These are phyloP conservation scores for Melinopterus prodromus DNA, from an alignment of 2,888 invertebrate genomes.

Conservation along the genomic window DNA sequence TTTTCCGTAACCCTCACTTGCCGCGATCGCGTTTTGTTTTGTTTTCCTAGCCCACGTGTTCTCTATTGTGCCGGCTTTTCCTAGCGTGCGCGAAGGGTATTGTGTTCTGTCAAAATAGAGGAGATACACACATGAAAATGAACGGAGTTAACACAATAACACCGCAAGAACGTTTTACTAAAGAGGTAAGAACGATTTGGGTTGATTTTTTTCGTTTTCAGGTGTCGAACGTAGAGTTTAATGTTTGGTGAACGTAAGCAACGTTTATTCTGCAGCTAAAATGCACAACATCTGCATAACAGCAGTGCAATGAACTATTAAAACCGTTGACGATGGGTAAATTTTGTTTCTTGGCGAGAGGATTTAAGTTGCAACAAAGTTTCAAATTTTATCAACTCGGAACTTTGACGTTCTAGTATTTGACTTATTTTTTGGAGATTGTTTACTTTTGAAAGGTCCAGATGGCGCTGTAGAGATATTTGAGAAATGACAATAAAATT, in stretches of 20 bases:
- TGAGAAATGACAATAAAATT: too few species aligned
- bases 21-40: slow-evolving; percentile 29
- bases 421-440: too few species aligned
- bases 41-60: slow-evolving; percentile 29
- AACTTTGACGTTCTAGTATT: too few species aligned
- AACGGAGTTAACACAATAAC: slow-evolving; percentile 34
- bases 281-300: slow-evolving; percentile 4
- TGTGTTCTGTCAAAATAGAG: slow-evolving; percentile 36
- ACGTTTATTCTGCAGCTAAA: not conserved
- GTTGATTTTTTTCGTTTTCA: not conserved
- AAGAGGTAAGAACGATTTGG: slow-evolving; percentile 32
- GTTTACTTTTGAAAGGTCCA: too few species aligned
- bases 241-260: not conserved
- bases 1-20: slow-evolving; percentile 30
- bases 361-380: not conserved
- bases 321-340: not conserved
- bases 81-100: slow-evolving; percentile 31
- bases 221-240: not conserved
- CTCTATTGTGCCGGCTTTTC: slow-evolving; percentile 31
- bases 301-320: slow-evolving; percentile 20
- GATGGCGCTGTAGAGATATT: too few species aligned
- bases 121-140: slow-evolving; percentile 32
- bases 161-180: slow-evolving; percentile 35
- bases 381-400: not conserved
- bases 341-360: not conserved